Conservation (phyloP, 37 sponge, comb jelly and placozoan species). For the Hormiphora californensis region DNA sequence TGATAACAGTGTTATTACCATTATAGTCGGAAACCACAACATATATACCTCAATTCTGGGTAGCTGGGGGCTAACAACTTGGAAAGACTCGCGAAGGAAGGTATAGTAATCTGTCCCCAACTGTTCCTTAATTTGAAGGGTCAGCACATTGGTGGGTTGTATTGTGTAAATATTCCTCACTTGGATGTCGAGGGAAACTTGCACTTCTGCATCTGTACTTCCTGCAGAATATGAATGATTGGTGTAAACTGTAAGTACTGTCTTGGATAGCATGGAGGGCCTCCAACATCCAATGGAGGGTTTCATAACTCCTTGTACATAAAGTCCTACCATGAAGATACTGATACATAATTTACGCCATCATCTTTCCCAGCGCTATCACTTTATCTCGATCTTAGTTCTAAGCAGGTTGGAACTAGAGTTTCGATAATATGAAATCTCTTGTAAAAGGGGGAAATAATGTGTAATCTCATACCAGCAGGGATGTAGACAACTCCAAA, state of each 20-base stretch:
- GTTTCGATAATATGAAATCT: background rate
- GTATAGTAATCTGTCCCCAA: background rate
- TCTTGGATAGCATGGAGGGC: too few relatives aligned
- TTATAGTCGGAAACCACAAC: too few relatives aligned
- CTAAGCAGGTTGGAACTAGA: background rate
- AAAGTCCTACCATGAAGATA: too few relatives aligned
- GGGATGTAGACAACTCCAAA: conserved; percentile 23
- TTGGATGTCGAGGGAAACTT: background rate
- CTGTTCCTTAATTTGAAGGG: conserved; percentile 49
- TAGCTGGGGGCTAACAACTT: conserved; percentile 14
- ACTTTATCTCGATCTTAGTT: background rate
- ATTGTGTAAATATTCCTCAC: conserved; percentile 17
- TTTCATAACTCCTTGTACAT: too few relatives aligned
- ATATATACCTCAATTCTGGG: background rate
- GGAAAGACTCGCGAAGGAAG: background rate
- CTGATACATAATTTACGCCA: too few relatives aligned
- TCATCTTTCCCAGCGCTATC: too few relatives aligned
- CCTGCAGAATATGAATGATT: too few relatives aligned
- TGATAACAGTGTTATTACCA: too few relatives aligned
- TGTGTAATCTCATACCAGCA: background rate
- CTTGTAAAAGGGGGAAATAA: background rate
- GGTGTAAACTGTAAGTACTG: too few relatives aligned
- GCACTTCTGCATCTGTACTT: conserved; percentile 6
- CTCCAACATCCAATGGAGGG: too few relatives aligned
- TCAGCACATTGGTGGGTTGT: conserved; percentile 18